A percentile compares a stretch with the other conserved stretches of the same genome.
These are phyloP conservation scores for Asteroscopus sphinx DNA, from an alignment of 2,888 invertebrate species.

Conservation along the genomic window DNA sequence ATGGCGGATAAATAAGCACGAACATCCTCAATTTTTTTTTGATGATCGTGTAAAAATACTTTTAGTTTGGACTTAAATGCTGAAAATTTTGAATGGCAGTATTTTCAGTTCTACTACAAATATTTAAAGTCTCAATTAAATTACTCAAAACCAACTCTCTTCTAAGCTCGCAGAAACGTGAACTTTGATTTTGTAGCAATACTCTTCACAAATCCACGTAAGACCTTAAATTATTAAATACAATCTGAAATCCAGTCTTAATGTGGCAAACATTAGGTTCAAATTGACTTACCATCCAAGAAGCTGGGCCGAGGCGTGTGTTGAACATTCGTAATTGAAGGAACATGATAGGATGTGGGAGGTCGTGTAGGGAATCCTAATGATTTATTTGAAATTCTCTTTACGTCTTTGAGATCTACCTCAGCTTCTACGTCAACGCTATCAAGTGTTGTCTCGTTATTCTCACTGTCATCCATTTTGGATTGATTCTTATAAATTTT, in stretches of 20 bases:
- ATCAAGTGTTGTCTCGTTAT: slow-evolving; percentile 33
- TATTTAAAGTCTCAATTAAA: slow-evolving; percentile 19
- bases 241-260: slow-evolving; percentile 13
- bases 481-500: slow-evolving; percentile 66
- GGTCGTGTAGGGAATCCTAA: slow-evolving; percentile 58
- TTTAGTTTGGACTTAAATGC: too few relatives aligned
- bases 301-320: slow-evolving; percentile 65
- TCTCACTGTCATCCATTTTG: slow-evolving; percentile 32
- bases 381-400: slow-evolving; percentile 62
- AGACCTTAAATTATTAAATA: slow-evolving; percentile 23
- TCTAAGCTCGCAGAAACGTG: slow-evolving; percentile 3
- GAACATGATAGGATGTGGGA: slow-evolving; percentile 60
- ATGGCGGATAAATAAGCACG: too few relatives aligned
- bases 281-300: slow-evolving; percentile 68
- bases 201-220: slow-evolving; percentile 29
- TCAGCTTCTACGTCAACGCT: slow-evolving; percentile 22
- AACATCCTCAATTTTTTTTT: too few relatives aligned
- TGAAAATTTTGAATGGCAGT: too few relatives aligned
- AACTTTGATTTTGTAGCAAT: slow-evolving; percentile 37
- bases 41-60: too few relatives aligned
- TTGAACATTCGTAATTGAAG: slow-evolving; percentile 61
- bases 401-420: slow-evolving; percentile 32
- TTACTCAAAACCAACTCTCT: slow-evolving; percentile 11
- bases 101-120: too few relatives aligned
- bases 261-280: slow-evolving; percentile 21